Percentiles rank a stretch among this genome's conserved stretches.
Evolutionary conservation across 1,140 invertebrate species (phyloP).

Genomic region (Oryctes rhinoceros): DNA sequence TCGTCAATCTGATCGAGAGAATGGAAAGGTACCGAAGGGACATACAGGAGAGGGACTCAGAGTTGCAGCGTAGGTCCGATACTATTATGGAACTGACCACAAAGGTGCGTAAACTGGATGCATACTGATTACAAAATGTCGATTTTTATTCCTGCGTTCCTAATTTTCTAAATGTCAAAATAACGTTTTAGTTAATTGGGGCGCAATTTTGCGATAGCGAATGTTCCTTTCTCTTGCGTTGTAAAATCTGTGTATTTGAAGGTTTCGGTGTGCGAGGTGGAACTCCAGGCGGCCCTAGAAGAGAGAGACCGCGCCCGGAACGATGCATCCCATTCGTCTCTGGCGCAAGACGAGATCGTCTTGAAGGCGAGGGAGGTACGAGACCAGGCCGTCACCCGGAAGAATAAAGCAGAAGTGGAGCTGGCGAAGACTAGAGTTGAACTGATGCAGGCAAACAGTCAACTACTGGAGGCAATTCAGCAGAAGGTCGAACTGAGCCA

Average conservation of each 20-base stretch:
- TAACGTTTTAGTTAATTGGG: background rate
- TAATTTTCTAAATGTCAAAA: background rate
- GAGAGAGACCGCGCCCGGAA: conserved; percentile 81
- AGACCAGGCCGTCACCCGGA: conserved; percentile 85
- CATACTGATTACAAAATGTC: no score
- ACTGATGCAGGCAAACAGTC: conserved; percentile 90
- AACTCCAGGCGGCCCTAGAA: conserved; percentile 79
- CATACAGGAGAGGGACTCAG: conserved; percentile 77
- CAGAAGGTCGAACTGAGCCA: conserved; percentile 95
- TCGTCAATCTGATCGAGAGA: conserved; percentile 82
- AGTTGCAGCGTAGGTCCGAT: conserved; percentile 81
- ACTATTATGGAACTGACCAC: conserved; percentile 80
- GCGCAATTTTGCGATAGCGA: no score
- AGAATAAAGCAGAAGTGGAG: conserved; percentile 88
- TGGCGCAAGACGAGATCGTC: conserved; percentile 83
- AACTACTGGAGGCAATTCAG: conserved; percentile 92
- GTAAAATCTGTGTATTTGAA: conserved; percentile 56
- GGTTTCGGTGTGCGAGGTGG: conserved; percentile 83
- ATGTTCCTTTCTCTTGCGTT: no score
- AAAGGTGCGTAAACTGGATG: conserved; percentile 67
- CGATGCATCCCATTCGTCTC: conserved; percentile 73
- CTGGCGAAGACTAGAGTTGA: conserved; percentile 89
- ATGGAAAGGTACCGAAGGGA: conserved; percentile 78
- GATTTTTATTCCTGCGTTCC: no score
- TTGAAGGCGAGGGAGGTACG: conserved; percentile 82